A percentile compares a stretch with the other conserved stretches of the same genome.
Conservation (phyloP, 1,140 invertebrate genomes). For the Heliothis subflexa region DNA sequence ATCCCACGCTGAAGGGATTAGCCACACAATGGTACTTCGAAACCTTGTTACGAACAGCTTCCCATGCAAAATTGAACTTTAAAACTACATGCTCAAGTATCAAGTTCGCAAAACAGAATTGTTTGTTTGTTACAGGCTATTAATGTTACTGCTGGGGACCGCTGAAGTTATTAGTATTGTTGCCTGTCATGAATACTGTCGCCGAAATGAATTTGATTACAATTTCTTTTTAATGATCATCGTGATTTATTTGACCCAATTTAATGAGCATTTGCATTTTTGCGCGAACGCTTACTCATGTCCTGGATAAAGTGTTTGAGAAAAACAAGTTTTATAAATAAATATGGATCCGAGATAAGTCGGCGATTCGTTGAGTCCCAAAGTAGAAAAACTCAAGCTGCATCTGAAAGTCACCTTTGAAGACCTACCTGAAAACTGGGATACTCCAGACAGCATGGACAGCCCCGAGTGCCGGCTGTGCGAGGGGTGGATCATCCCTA, state of each 20-base stretch:
- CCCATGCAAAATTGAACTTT: neutral
- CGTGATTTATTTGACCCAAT: neutral
- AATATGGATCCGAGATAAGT: neutral
- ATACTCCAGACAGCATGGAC: slow-evolving; percentile 75
- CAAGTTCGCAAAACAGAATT: neutral
- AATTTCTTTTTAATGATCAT: slow-evolving; percentile 10
- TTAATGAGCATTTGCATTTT: neutral
- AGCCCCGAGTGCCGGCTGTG: slow-evolving; percentile 89
- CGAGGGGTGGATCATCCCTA: slow-evolving; percentile 90
- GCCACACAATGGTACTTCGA: slow-evolving; percentile 41
- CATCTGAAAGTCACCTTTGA: neutral
- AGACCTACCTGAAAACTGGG: slow-evolving; percentile 78
- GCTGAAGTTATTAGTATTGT: slow-evolving; percentile 35
- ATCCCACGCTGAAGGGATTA: slow-evolving; percentile 35
- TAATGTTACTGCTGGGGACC: slow-evolving; percentile 35
- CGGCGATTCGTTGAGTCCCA: neutral
- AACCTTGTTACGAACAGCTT: slow-evolving; percentile 21
- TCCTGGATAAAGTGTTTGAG: neutral
- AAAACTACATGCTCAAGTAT: neutral
- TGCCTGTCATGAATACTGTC: slow-evolving; percentile 15
- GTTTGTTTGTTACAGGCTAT: slow-evolving; percentile 38
- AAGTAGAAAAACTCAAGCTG: neutral
- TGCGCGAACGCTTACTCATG: neutral
- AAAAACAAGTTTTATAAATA: slow-evolving; percentile 4
- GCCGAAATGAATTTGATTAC: slow-evolving; percentile 22